Conservation (phyloP, 2,888 invertebrate species). For the Barypeithes pellucidus region DNA sequence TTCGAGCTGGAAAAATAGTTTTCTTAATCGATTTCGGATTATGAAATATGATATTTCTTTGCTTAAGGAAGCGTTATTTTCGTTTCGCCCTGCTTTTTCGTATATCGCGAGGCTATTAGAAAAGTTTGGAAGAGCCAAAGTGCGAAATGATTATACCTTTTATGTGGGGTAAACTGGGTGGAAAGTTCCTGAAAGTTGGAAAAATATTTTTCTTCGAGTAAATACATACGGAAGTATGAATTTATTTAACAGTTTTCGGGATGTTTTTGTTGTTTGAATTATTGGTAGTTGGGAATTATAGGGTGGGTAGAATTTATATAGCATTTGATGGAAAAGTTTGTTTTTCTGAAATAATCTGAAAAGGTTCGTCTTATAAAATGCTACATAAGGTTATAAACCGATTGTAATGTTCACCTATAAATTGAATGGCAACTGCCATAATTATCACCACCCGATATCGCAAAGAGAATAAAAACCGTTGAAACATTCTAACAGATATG, state of each 20-base stretch:
- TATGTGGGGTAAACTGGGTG: slow-evolving; percentile 41
- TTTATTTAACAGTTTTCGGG: slow-evolving; percentile 43
- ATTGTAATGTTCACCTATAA: too few relatives aligned
- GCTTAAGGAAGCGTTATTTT: slow-evolving; percentile 30
- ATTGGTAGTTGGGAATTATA: too few relatives aligned
- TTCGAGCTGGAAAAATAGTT: slow-evolving; percentile 18
- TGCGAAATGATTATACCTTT: slow-evolving; percentile 47
- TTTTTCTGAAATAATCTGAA: too few relatives aligned
- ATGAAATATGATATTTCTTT: slow-evolving; percentile 30
- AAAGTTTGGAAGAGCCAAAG: slow-evolving; percentile 42
- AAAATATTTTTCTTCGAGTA: slow-evolving; percentile 40
- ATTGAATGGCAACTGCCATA: too few relatives aligned
- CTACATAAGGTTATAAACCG: too few relatives aligned
- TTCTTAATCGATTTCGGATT: slow-evolving; percentile 26
- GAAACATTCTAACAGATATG: slow-evolving; percentile 16
- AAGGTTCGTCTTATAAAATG: too few relatives aligned
- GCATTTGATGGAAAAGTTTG: too few relatives aligned
- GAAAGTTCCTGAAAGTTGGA: slow-evolving; percentile 41
- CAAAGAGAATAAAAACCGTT: slow-evolving; percentile 9
- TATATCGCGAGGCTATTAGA: slow-evolving; percentile 37
- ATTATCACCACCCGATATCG: neutral
- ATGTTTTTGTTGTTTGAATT: slow-evolving; percentile 2
- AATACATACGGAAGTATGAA: slow-evolving; percentile 37
- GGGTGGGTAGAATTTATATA: too few relatives aligned
- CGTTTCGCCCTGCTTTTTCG: slow-evolving; percentile 28